Conservation (phyloP, 2,888 invertebrate species). For the Camptogramma bilineatum region DNA sequence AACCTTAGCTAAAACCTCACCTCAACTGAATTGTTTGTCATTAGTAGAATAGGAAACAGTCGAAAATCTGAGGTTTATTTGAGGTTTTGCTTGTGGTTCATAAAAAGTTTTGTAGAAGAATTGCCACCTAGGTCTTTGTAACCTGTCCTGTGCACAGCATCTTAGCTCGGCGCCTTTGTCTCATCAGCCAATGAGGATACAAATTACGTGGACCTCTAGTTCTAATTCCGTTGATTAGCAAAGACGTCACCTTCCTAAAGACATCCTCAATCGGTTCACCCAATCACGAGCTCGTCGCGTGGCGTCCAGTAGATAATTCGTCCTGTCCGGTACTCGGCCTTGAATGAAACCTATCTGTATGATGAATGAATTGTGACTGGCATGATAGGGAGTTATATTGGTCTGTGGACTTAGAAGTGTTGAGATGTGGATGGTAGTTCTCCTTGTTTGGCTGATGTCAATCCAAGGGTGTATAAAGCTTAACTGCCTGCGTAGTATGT, state of each 20-base stretch:
- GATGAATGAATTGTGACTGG: conserved; percentile 21
- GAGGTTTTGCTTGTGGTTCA: too few species aligned
- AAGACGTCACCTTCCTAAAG: conserved; percentile 33
- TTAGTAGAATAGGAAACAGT: too few species aligned
- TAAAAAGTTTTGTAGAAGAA: too few species aligned
- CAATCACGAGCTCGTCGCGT: conserved; percentile 48
- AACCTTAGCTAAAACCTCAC: too few species aligned
- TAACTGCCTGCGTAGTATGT: background rate
- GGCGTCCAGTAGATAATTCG: conserved; percentile 59
- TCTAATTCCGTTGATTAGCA: conserved; percentile 29
- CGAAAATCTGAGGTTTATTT: too few species aligned
- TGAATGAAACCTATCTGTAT: conserved; percentile 41
- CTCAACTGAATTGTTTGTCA: too few species aligned
- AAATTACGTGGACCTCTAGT: conserved; percentile 12
- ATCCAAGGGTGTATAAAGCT: background rate
- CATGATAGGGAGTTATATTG: conserved; percentile 12
- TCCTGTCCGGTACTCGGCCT: conserved; percentile 59
- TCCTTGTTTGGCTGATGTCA: conserved; percentile 1
- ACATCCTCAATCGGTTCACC: conserved; percentile 49
- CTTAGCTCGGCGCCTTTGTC: conserved; percentile 23
- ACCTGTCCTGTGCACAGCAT: conserved; percentile 3
- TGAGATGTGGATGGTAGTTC: conserved; percentile 14
- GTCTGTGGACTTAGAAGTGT: conserved; percentile 13
- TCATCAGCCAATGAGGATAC: conserved; percentile 24
- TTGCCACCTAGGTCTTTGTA: background rate